These are phyloP conservation scores for Leucophenga montana DNA, from an alignment of 2,888 invertebrate species.

Conservation along the genomic window DNA sequence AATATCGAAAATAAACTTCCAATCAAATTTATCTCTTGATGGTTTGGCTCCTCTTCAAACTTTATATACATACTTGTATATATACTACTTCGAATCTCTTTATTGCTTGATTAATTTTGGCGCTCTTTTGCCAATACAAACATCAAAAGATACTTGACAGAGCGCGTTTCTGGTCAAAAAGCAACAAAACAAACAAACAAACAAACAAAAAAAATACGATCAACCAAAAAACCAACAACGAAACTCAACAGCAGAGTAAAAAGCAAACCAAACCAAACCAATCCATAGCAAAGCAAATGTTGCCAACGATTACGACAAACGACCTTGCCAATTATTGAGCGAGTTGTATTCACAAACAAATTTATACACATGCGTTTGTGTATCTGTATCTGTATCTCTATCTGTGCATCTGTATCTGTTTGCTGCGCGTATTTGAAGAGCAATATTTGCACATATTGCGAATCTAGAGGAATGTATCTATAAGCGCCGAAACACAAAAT, in stretches of 20 bases:
- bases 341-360: constrained; percentile 8
- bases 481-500: no score
- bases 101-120: not conserved
- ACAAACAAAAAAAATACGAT: no score
- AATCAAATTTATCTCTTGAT: no score
- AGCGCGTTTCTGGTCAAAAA: not conserved
- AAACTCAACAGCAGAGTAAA: constrained; percentile 33
- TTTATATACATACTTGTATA: no score
- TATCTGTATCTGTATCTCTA: constrained; percentile 37
- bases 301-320: constrained; percentile 66
- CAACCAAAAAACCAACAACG: not conserved
- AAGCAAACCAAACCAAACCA: constrained; percentile 43
- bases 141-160: not conserved
- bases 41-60: no score
- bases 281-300: constrained; percentile 49
- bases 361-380: constrained; percentile 46
- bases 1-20: no score
- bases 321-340: constrained; percentile 69
- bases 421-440: no score
- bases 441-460: no score
- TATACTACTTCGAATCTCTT: no score
- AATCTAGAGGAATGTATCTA: no score
- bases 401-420: constrained; percentile 49
- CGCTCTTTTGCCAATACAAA: not conserved
- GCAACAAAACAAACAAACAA: constrained; percentile 2